Evolutionary conservation across 2,888 invertebrate species (phyloP).

Genomic region (Bombyx huttoni): DNA sequence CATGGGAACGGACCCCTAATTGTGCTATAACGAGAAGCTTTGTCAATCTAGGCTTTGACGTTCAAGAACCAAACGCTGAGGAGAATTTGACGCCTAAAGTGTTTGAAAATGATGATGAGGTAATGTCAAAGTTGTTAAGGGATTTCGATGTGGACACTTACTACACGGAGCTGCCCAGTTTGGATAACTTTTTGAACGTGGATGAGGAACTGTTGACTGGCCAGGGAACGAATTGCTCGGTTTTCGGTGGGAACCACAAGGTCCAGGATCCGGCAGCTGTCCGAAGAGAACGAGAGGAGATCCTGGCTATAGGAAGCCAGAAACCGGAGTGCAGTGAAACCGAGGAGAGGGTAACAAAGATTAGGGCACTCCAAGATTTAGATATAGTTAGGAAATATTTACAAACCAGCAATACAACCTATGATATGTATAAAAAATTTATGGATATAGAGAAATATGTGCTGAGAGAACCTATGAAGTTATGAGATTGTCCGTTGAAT

Average conservation of each 20-base stretch:
- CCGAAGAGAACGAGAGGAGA: conserved; percentile 16
- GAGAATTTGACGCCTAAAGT: conserved; percentile 14
- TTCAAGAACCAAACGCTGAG: conserved; percentile 12
- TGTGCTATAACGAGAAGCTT: conserved; percentile 24
- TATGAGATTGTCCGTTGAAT: too few species aligned
- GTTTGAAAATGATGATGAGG: conserved; percentile 22
- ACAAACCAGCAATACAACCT: conserved; percentile 15
- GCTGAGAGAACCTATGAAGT: too few species aligned
- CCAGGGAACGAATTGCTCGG: conserved; percentile 29
- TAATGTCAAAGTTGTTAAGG: conserved; percentile 21
- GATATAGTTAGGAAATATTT: conserved; percentile 25
- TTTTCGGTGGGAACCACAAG: conserved; percentile 34
- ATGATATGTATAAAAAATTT: conserved; percentile 19
- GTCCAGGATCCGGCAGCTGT: conserved; percentile 9
- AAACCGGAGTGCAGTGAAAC: conserved; percentile 18
- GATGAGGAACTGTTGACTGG: conserved; percentile 33
- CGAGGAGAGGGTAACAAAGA: conserved; percentile 17
- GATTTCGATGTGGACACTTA: conserved; percentile 30
- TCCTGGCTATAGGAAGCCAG: conserved; percentile 24
- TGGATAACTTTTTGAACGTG: conserved; percentile 31
- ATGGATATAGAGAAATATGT: conserved; percentile 28
- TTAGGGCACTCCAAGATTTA: conserved; percentile 22
- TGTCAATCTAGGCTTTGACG: conserved; percentile 24
- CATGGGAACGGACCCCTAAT: conserved; percentile 23
- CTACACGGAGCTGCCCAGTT: conserved; percentile 16